phyloP scores from a whole-genome alignment of 2,888 invertebrate species.

The Sinelater perroti region DNA sequence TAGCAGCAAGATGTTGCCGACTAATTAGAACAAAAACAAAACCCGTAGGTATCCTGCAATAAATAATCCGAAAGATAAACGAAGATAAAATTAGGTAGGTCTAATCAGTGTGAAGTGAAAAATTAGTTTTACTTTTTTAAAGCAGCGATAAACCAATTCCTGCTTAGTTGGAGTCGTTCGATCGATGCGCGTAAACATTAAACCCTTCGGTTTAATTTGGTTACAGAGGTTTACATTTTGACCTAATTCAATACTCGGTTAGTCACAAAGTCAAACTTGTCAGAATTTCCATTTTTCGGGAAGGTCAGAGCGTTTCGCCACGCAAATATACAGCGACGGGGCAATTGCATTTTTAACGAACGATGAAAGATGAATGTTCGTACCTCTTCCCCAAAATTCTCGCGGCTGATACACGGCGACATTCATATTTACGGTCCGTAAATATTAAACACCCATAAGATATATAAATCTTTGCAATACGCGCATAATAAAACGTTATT shows the following conservation, averaged over 20 bases:
- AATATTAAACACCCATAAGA: conserved; percentile 14
- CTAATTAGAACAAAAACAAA: background rate
- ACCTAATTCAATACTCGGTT: conserved; percentile 1
- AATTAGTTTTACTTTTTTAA: too few relatives aligned
- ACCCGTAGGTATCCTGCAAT: too few relatives aligned
- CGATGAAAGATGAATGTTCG: conserved; percentile 5
- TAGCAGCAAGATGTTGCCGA: background rate
- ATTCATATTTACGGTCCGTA: conserved; percentile 12
- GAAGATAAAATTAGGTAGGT: too few relatives aligned
- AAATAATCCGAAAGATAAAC: too few relatives aligned
- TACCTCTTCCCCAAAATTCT: conserved; percentile 3
- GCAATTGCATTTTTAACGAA: background rate
- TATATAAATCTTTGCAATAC: conserved; percentile 10
- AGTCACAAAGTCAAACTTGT: background rate
- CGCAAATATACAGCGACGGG: background rate
- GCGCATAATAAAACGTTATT: conserved; percentile 2
- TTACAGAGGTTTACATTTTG: background rate
- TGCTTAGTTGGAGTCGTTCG: too few relatives aligned
- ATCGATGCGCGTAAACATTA: background rate
- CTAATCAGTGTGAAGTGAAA: too few relatives aligned
- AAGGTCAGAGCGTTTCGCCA: background rate
- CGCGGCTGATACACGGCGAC: conserved; percentile 1
- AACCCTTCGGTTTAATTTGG: background rate
- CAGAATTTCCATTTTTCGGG: background rate
- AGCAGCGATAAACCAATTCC: too few relatives aligned